phyloP scores from a whole-genome alignment of 2,797 vertebrate species.

The Dicrostonyx torquatus region DNA sequence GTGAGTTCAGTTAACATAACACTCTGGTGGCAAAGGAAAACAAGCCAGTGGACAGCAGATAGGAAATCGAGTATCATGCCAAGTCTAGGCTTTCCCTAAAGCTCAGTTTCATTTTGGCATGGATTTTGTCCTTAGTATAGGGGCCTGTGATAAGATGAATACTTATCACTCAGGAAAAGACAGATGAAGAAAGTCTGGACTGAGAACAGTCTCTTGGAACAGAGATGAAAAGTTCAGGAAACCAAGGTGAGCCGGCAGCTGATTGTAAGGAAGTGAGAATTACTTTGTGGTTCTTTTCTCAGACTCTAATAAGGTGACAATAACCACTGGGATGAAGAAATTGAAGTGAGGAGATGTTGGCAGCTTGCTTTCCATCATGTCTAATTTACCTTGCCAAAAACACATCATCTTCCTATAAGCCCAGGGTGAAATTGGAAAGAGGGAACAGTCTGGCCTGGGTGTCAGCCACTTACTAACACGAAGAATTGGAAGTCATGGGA shows the following conservation, averaged over 20 bases:
- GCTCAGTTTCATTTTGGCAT: neutral
- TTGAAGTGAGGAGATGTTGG: neutral
- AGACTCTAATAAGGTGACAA: slow-evolving; percentile 42
- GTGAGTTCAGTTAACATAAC: neutral
- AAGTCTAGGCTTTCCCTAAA: neutral
- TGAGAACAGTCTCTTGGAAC: neutral
- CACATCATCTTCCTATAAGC: neutral
- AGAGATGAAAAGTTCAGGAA: neutral
- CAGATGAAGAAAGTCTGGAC: neutral
- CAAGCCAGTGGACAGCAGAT: neutral
- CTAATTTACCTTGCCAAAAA: neutral
- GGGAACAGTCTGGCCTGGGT: neutral
- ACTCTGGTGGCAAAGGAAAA: neutral
- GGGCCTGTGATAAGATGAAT: neutral
- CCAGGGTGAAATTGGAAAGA: neutral
- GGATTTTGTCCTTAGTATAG: neutral
- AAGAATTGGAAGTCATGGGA: neutral
- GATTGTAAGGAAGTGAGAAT: slow-evolving; percentile 41
- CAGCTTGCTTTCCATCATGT: neutral
- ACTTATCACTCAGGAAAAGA: neutral
- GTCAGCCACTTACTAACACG: neutral
- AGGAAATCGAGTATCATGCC: neutral
- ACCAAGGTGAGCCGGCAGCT: neutral
- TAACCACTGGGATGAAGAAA: slow-evolving; percentile 23
- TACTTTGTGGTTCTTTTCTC: slow-evolving; percentile 46